Evolutionary conservation across 1,140 invertebrate genomes (phyloP).

Genomic region (Micrasema longulum): DNA sequence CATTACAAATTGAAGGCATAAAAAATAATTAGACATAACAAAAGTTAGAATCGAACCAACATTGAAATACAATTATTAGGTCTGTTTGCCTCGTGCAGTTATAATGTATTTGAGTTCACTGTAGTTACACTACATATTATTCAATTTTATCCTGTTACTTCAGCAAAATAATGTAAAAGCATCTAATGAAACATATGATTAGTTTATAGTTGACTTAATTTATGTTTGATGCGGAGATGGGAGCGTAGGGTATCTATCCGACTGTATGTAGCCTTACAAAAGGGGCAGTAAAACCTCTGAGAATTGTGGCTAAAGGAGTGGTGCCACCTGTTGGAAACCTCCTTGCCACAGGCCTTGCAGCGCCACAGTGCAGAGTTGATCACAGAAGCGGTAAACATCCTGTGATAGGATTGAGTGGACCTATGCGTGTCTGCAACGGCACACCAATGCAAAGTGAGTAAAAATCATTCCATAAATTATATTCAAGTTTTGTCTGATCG

Average conservation of each 20-base stretch:
- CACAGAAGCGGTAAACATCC: conserved; percentile 80
- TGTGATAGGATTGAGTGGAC: conserved; percentile 76
- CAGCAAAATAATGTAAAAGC: neutral
- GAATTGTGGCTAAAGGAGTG: conserved; percentile 86
- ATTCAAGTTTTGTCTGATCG: too few relatives aligned
- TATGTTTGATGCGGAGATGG: conserved; percentile 80
- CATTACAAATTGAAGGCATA: too few relatives aligned
- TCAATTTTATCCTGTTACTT: too few relatives aligned
- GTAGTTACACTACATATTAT: too few relatives aligned
- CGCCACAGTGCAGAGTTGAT: conserved; percentile 77
- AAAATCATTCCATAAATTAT: too few relatives aligned
- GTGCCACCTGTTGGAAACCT: conserved; percentile 88
- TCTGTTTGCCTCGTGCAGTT: too few relatives aligned
- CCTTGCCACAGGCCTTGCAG: conserved; percentile 85
- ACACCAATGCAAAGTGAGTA: conserved; percentile 19
- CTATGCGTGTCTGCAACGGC: conserved; percentile 51
- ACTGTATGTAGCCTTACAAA: conserved; percentile 87
- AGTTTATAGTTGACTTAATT: too few relatives aligned
- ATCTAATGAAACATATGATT: too few relatives aligned
- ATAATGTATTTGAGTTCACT: too few relatives aligned
- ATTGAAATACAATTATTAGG: too few relatives aligned
- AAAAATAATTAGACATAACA: too few relatives aligned
- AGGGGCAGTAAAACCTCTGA: conserved; percentile 82
- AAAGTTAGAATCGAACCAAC: too few relatives aligned
- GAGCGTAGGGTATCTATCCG: conserved; percentile 84